Evolutionary conservation across 2,888 invertebrate species (phyloP).

Genomic region (Catotricha subobsoleta): DNA sequence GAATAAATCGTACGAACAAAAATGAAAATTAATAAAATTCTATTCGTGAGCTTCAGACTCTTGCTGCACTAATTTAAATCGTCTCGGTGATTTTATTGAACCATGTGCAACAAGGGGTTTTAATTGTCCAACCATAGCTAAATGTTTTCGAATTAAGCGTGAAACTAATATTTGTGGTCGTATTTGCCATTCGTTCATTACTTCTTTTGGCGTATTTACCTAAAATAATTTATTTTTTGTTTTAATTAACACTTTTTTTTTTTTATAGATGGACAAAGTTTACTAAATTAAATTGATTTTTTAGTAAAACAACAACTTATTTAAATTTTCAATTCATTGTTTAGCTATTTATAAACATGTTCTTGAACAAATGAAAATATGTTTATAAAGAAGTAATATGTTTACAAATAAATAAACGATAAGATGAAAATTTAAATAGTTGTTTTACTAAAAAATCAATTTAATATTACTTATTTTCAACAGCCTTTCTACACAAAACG

Average conservation of each 20-base stretch:
- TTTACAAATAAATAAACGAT: too few species aligned
- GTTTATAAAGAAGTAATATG: too few species aligned
- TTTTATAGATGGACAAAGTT: not conserved
- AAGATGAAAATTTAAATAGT: too few species aligned
- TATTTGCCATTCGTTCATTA: slow-evolving; percentile 76
- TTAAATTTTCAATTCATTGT: not conserved
- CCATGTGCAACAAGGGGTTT: slow-evolving; percentile 59
- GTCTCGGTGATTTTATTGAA: slow-evolving; percentile 68
- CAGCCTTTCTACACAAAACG: too few species aligned
- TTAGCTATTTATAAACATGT: too few species aligned
- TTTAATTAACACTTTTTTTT: not conserved
- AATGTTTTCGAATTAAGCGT: slow-evolving; percentile 62
- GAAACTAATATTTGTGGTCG: slow-evolving; percentile 72
- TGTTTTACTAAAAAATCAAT: too few species aligned
- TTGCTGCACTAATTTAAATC: slow-evolving; percentile 77
- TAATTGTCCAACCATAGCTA: slow-evolving; percentile 60
- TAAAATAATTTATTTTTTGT: slow-evolving; percentile 22
- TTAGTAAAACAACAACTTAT: slow-evolving; percentile 4
- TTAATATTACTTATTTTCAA: too few species aligned
- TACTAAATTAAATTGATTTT: too few species aligned
- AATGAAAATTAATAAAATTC: slow-evolving; percentile 16
- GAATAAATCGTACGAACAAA: too few species aligned
- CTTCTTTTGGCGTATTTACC: slow-evolving; percentile 76
- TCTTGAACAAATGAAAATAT: too few species aligned
- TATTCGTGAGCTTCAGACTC: slow-evolving; percentile 83